Conservation (phyloP, 2,888 invertebrate genomes). For the Lasiommata megera region DNA sequence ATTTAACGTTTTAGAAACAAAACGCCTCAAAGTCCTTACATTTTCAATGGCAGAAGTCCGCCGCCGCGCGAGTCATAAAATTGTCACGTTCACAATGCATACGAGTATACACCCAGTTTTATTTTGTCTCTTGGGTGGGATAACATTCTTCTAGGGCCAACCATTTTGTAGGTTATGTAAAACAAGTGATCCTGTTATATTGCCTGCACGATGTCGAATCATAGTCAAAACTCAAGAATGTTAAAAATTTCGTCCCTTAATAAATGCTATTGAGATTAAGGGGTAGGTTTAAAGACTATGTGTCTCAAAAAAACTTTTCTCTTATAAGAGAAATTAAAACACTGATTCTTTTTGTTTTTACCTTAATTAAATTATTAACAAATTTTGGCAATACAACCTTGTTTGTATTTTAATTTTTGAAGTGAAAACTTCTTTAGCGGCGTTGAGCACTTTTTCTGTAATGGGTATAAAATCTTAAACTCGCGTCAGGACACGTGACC, state of each 20-base stretch:
- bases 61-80: conserved; percentile 48
- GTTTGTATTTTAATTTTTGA: too few species aligned
- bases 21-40: neutral
- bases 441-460: too few species aligned
- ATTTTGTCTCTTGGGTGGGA: conserved; percentile 17
- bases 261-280: conserved; percentile 5
- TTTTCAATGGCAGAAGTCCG: conserved; percentile 19
- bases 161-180: conserved; percentile 2
- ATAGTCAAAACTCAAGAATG: neutral
- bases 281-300: too few species aligned
- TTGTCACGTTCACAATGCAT: conserved; percentile 34
- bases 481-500: too few species aligned
- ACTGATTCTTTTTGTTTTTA: too few species aligned
- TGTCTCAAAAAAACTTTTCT: too few species aligned
- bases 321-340: too few species aligned
- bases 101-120: neutral
- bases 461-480: too few species aligned
- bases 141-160: conserved; percentile 6
- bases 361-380: too few species aligned
- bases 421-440: too few species aligned
- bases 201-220: conserved; percentile 3
- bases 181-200: conserved; percentile 6
- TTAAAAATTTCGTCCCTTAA: neutral
- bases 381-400: too few species aligned
- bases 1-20: conserved; percentile 2